Conservation (phyloP, 2,113 vertebrate genomes). For the Boleophthalmus pectinirostris region DNA sequence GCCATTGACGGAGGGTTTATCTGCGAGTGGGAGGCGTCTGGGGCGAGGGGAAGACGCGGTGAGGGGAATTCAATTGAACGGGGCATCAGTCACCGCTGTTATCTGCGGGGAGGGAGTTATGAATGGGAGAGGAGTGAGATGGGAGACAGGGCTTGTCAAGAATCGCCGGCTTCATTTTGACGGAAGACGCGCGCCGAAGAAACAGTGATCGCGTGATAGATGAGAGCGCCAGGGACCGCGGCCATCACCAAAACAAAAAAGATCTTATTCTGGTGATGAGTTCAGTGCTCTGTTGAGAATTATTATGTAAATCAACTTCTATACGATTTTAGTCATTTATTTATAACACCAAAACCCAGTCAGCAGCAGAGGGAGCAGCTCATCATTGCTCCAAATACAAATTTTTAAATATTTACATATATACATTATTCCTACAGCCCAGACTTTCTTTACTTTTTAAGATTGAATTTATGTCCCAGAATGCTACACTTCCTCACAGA, state of each 20-base stretch:
- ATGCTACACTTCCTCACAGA: no score
- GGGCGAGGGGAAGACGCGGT: slow-evolving; percentile 20
- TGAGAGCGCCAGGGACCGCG: background rate
- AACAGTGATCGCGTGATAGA: background rate
- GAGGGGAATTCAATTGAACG: slow-evolving; percentile 44
- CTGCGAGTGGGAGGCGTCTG: background rate
- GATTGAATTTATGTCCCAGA: no score
- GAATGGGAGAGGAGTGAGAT: slow-evolving; percentile 19
- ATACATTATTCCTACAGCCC: no score
- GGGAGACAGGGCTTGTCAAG: slow-evolving; percentile 7
- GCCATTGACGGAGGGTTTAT: slow-evolving; percentile 36
- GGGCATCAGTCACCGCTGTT: slow-evolving; percentile 25
- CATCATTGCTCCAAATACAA: no score
- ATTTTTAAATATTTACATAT: no score
- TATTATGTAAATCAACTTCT: background rate
- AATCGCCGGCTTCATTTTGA: slow-evolving; percentile 22
- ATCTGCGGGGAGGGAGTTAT: slow-evolving; percentile 32
- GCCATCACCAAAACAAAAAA: background rate
- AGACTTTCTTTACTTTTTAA: no score
- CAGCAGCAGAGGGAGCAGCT: no score
- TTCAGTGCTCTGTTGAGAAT: background rate
- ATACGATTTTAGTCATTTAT: background rate
- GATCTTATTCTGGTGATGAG: background rate
- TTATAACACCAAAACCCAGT: no score
- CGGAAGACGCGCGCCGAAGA: slow-evolving; percentile 12